phyloP scores from a whole-genome alignment of 1,140 invertebrate genomes.

The Neodiprion lecontei region DNA sequence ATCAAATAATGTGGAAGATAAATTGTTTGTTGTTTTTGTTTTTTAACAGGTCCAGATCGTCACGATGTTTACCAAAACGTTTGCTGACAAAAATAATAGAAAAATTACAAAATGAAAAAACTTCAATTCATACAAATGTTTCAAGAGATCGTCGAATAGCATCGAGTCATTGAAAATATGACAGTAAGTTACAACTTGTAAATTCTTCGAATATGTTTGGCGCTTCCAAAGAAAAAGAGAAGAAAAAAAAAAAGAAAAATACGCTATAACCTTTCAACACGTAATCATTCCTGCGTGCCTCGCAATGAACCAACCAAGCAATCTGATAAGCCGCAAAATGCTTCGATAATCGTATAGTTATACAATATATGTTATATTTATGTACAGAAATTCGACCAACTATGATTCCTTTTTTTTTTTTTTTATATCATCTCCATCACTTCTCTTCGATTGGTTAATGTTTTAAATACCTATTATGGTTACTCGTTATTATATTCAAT shows the following conservation, averaged over 20 bases:
- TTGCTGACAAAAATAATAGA: too few relatives aligned
- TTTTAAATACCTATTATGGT: slow-evolving; percentile 3
- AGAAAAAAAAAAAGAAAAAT: not conserved
- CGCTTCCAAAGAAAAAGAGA: not conserved
- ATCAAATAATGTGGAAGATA: too few relatives aligned
- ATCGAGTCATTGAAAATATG: too few relatives aligned
- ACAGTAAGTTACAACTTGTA: too few relatives aligned
- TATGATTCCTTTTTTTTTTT: not conserved
- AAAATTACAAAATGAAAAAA: too few relatives aligned
- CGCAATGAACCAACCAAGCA: not conserved
- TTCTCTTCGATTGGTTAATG: not conserved
- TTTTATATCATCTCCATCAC: not conserved
- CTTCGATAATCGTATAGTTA: slow-evolving; percentile 1
- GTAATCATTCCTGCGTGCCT: not conserved
- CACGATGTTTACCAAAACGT: too few relatives aligned
- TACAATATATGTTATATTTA: not conserved
- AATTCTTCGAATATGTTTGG: too few relatives aligned
- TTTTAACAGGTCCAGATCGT: too few relatives aligned
- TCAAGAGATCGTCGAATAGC: too few relatives aligned
- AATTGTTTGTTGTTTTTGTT: too few relatives aligned
- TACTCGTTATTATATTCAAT: not conserved
- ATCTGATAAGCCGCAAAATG: not conserved
- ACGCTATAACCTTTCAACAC: not conserved
- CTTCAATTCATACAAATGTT: too few relatives aligned
- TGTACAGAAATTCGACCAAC: too few relatives aligned